Percentiles rank a stretch among this genome's conserved stretches.
These are phyloP conservation scores for Pachymerium ferrugineum DNA, from an alignment of 2,888 invertebrate genomes.

Conservation along the genomic window DNA sequence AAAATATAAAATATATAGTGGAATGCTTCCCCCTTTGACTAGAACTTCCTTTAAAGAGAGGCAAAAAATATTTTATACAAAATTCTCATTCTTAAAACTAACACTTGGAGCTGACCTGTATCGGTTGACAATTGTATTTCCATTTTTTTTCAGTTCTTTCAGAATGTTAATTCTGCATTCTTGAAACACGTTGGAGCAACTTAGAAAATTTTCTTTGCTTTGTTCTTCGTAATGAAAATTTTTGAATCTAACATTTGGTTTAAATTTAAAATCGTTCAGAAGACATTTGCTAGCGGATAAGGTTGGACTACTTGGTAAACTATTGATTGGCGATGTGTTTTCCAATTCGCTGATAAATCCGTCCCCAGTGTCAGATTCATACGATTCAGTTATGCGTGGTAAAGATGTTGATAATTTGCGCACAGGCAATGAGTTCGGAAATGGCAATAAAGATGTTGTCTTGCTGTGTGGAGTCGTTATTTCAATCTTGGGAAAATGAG, in stretches of 20 bases:
- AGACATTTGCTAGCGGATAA: constrained; percentile 36
- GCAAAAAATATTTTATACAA: constrained; percentile 13
- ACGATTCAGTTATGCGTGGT: constrained; percentile 10
- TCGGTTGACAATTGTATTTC: constrained; percentile 36
- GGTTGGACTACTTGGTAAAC: constrained; percentile 41
- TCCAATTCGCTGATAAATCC: neutral
- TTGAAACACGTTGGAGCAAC: constrained; percentile 40
- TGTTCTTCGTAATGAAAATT: neutral
- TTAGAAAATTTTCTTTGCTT: constrained; percentile 37
- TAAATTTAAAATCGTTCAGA: constrained; percentile 38
- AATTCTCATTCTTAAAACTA: constrained; percentile 41
- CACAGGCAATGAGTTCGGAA: neutral
- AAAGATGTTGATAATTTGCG: constrained; percentile 28
- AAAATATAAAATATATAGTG: neutral
- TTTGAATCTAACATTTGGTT: constrained; percentile 35
- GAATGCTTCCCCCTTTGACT: neutral
- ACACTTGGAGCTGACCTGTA: constrained; percentile 60
- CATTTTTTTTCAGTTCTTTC: constrained; percentile 39
- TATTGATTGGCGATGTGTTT: neutral
- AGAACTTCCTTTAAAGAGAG: too few species aligned
- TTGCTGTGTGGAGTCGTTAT: neutral
- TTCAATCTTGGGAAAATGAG: neutral
- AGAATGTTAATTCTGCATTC: constrained; percentile 40
- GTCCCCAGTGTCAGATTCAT: constrained; percentile 4
- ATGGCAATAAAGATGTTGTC: neutral